A percentile compares a stretch with the other conserved stretches of the same genome.
These are phyloP conservation scores for Acrocephalus kingi DNA, from an alignment of 2,113 vertebrate species.

Conservation along the genomic window DNA sequence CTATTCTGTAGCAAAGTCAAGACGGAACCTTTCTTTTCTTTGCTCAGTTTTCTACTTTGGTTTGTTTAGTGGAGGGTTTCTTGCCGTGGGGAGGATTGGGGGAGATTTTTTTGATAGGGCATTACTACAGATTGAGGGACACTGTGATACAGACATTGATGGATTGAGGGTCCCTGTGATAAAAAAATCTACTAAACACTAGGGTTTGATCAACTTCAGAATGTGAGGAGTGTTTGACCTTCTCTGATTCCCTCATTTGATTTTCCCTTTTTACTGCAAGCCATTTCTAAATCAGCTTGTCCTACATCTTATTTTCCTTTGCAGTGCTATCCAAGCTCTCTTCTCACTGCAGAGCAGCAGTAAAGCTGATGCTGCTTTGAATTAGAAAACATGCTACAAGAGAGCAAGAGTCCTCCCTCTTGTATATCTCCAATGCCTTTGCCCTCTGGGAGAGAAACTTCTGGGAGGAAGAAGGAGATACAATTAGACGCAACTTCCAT, in stretches of 20 bases:
- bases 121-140: neutral
- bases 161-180: neutral
- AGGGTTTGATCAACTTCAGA: constrained; percentile 28
- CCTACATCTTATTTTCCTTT: neutral
- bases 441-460: neutral
- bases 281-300: constrained; percentile 48
- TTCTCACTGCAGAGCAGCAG: neutral
- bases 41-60: neutral
- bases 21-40: neutral
- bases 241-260: constrained; percentile 9
- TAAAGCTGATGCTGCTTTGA: neutral
- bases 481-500: neutral
- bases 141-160: neutral
- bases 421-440: neutral
- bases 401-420: neutral
- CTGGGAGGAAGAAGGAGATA: neutral
- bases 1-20: neutral
- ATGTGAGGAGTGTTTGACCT: constrained; percentile 4
- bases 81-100: neutral
- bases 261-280: constrained; percentile 3
- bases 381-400: neutral
- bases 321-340: neutral
- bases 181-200: neutral
- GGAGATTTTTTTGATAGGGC: neutral
- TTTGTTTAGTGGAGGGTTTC: neutral